Evolutionary conservation across 2,888 invertebrate species (phyloP), one percentile per base, ranked within the genome.

Genomic region (Metopia argyrocephala): DNA sequence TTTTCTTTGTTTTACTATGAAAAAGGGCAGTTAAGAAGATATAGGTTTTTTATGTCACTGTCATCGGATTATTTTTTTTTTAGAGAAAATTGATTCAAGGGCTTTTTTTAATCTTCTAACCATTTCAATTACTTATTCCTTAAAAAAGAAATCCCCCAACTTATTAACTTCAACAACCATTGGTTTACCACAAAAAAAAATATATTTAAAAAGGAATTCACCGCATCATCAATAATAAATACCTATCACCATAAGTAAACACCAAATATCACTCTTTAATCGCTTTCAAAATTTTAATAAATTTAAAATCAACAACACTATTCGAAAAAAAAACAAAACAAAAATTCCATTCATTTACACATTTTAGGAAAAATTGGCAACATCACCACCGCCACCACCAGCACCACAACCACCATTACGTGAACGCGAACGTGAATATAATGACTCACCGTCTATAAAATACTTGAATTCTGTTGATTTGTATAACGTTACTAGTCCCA

Each of bases 391-490:
- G 84, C 78, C 87, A 78, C 85, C 88, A 66, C 85, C 87, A 59
- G 84, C 86, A 66, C 83, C 85, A 48, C 84, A 84, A 45, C 86
- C 85, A 20, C 85, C 87, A 23, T 66, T 81, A 45, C 85, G 87
- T 56, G 87, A 88, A 45, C 85, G 87, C 52, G 87, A 88, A 56
- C 82, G 76, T 65, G 78, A 83, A 25, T 74, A 84, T 56, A 85
- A 85, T 79, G 83, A 84, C 69, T 88, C 89, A 52, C 88, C 90
- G 54, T 85, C 86, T 20, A 86, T 88, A 57, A 89, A 88, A 83
- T 89, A 86, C 81, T 78, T 88, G 61, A 89, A 88, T 73, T 87
- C 89, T 2, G 81, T 86, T 66, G 90, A 91, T 76, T 85, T 89
- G 28, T 88, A 89, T 70, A 88, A 90, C 68, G 84, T 86, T 25